Percentiles rank a stretch among this genome's conserved stretches.
Evolutionary conservation across 92 coral and sea anemone genomes (phyloP).

Genomic region (Umimayanthus kanabou): DNA sequence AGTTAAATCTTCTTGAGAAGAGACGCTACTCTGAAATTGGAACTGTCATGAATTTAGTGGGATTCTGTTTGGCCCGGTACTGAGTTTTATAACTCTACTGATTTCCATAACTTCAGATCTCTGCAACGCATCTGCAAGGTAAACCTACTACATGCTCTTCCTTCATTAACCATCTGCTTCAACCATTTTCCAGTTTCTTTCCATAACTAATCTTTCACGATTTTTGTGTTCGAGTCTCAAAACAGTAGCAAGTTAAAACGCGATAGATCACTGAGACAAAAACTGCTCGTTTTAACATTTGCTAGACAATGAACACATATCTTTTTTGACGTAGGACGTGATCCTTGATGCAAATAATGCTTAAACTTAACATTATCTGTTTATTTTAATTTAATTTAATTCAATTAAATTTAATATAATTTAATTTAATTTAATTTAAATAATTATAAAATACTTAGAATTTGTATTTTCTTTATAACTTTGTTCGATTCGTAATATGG

Average conservation of each 20-base stretch:
- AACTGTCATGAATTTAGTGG: too few species aligned
- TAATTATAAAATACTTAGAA: neutral
- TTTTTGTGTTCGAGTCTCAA: neutral
- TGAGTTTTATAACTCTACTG: neutral
- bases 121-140: too few species aligned
- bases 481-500: neutral
- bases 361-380: neutral
- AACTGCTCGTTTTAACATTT: neutral
- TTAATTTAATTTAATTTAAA: neutral
- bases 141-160: neutral
- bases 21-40: neutral
- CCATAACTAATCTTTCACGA: neutral
- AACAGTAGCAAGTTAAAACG: neutral
- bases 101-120: neutral
- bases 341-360: neutral
- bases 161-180: too few species aligned
- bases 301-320: neutral
- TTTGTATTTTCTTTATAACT: neutral
- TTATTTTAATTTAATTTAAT: neutral
- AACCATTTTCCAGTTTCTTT: neutral
- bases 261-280: neutral
- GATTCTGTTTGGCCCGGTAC: too few species aligned
- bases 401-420: neutral
- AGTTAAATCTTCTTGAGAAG: neutral
- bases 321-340: neutral